Conservation (phyloP, 2,797 vertebrate genomes). For the Somateria mollissima region DNA sequence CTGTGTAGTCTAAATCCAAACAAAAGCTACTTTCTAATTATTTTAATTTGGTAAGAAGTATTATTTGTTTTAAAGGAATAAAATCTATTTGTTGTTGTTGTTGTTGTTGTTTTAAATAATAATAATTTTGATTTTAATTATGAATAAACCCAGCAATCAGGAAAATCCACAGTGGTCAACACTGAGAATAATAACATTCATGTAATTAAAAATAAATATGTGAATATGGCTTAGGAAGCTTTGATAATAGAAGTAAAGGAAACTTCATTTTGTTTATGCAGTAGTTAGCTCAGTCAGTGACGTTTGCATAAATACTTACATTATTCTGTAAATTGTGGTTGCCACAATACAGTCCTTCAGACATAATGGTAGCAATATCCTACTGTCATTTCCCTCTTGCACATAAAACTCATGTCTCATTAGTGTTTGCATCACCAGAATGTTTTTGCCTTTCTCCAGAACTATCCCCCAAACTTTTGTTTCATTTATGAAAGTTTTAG, state of each 20-base stretch:
- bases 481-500: background rate
- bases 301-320: background rate
- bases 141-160: background rate
- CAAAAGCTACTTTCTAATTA: background rate
- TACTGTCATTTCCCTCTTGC: background rate
- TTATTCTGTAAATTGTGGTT: background rate
- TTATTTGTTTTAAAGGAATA: background rate
- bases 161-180: background rate
- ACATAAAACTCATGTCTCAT: background rate
- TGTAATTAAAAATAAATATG: background rate
- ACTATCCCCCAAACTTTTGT: background rate
- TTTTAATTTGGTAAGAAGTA: background rate
- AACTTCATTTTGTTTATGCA: background rate
- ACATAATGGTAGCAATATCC: background rate
- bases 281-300: background rate
- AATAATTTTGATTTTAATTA: background rate
- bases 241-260: background rate
- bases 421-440: background rate
- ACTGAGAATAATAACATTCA: background rate
- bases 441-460: background rate
- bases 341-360: background rate
- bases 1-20: background rate
- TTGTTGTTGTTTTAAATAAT: too few relatives aligned
- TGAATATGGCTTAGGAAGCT: background rate
- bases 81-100: background rate